phyloP scores from a whole-genome alignment of 2,797 vertebrate species.

The Toxotes lorentzi region DNA sequence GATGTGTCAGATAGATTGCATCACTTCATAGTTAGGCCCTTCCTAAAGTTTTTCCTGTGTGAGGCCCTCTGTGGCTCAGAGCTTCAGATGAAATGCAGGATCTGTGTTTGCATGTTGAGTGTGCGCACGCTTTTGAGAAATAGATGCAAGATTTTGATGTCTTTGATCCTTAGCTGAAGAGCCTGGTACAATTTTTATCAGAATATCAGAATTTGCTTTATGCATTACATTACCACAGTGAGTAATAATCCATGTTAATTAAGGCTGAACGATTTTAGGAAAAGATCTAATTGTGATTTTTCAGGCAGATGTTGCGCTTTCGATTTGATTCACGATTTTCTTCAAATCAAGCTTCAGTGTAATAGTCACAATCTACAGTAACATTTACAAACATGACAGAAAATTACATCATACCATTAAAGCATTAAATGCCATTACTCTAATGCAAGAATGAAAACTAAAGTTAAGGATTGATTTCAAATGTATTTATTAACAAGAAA shows the following conservation, averaged over 20 bases:
- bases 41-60: constrained; percentile 49
- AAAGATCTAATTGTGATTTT: too few relatives aligned
- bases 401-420: too few relatives aligned
- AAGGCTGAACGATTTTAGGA: too few relatives aligned
- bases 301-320: too few relatives aligned
- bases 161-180: constrained; percentile 70
- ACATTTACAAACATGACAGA: too few relatives aligned
- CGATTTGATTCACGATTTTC: too few relatives aligned
- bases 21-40: constrained; percentile 67
- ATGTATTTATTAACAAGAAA: too few relatives aligned
- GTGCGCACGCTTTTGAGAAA: constrained; percentile 17
- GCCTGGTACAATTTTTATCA: constrained; percentile 60
- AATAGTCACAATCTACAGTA: too few relatives aligned
- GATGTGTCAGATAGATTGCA: constrained; percentile 73
- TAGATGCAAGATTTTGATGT: constrained; percentile 37
- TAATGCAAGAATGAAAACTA: too few relatives aligned
- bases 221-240: constrained; percentile 47
- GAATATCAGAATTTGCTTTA: constrained; percentile 33
- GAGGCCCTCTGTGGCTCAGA: constrained; percentile 33
- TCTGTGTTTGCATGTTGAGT: constrained; percentile 10
- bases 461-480: too few relatives aligned
- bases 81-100: constrained; percentile 18
- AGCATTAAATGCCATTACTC: too few relatives aligned
- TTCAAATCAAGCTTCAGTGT: too few relatives aligned
- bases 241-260: constrained; percentile 44